A percentile compares a stretch with the other conserved stretches of the same genome.
phyloP scores from a whole-genome alignment of 1,140 invertebrate genomes.

The Kradibia gibbosae region DNA sequence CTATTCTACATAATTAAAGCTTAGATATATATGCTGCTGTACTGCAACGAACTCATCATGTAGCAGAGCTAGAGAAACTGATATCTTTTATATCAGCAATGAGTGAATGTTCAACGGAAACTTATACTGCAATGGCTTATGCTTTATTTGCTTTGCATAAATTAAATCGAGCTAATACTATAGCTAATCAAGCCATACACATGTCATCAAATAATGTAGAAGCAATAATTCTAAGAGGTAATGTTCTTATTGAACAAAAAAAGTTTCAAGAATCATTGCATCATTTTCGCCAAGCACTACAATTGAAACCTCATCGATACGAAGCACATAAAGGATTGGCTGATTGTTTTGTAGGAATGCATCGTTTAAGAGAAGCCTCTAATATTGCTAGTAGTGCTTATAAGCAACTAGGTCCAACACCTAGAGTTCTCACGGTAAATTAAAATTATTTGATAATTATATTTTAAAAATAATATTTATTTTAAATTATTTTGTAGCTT shows the following conservation, averaged over 20 bases:
- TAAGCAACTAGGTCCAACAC: slow-evolving; percentile 80
- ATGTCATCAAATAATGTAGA: slow-evolving; percentile 77
- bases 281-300: slow-evolving; percentile 82
- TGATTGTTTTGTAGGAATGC: slow-evolving; percentile 80
- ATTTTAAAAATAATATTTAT: slow-evolving; percentile 53
- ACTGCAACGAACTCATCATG: slow-evolving; percentile 69
- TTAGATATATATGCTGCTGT: slow-evolving; percentile 72
- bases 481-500: background rate
- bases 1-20: slow-evolving; percentile 52
- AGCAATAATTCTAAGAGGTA: slow-evolving; percentile 80
- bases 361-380: slow-evolving; percentile 79
- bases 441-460: slow-evolving; percentile 42
- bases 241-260: slow-evolving; percentile 80
- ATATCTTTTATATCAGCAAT: slow-evolving; percentile 66
- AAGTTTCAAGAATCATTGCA: slow-evolving; percentile 80
- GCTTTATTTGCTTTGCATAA: slow-evolving; percentile 74
- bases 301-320: slow-evolving; percentile 73
- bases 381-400: slow-evolving; percentile 80
- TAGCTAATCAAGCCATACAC: slow-evolving; percentile 75
- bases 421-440: slow-evolving; percentile 80
- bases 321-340: slow-evolving; percentile 83
- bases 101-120: slow-evolving; percentile 73
- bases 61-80: slow-evolving; percentile 71
- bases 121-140: slow-evolving; percentile 79
- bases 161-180: slow-evolving; percentile 75